Evolutionary conservation across 2,888 invertebrate genomes (phyloP), one percentile per base, ranked within the genome.

Genomic region (Tenthredo mesomela): DNA sequence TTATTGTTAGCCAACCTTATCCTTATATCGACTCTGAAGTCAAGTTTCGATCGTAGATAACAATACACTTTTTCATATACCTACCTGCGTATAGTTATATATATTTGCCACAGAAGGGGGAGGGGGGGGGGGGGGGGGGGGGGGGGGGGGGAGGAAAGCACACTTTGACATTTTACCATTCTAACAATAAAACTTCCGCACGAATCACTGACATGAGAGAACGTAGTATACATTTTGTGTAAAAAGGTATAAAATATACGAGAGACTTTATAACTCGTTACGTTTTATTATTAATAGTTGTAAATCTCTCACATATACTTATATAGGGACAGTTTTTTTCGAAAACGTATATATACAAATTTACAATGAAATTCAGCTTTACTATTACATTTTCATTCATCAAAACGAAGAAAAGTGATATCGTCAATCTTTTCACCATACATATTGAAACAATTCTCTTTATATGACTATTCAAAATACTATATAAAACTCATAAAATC

Each of bases 1-100:
- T 73, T n/a, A 73, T 43, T 43, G 40, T 73, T 40, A 73, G 25
- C 71, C 12, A 73, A 87, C 86, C 82, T 84, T 86, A 88, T 86
- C 86, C 87, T 86, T 86, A 80, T 80, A 50, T n/a, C 86, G 67
- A 50, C 47, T 78, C 61, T 47, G 40, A 43, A 86, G 71, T 80
- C 82, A 80, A 88, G 78, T 82, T 85, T 80, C 77, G 84, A 86
- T 85, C 86, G 84, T 84, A 86, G 86, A 85, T 84, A 85, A 88
- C 87, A 86, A 85, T 75, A 71, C 37, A 71, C 71, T 37, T 50
- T 50, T 50, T 73, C 21, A 73, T 29, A 43, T 12, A 78, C 82
- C 71, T 12, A 78, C 82, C 71, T 84, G 85, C 82, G 73, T 21
- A 82, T 21, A 73, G 15, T 4, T 9, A 80, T 82, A 73, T 84